These are phyloP conservation scores for Neosilurus hyrtlii DNA, from an alignment of 2,797 vertebrate genomes.

Conservation along the genomic window DNA sequence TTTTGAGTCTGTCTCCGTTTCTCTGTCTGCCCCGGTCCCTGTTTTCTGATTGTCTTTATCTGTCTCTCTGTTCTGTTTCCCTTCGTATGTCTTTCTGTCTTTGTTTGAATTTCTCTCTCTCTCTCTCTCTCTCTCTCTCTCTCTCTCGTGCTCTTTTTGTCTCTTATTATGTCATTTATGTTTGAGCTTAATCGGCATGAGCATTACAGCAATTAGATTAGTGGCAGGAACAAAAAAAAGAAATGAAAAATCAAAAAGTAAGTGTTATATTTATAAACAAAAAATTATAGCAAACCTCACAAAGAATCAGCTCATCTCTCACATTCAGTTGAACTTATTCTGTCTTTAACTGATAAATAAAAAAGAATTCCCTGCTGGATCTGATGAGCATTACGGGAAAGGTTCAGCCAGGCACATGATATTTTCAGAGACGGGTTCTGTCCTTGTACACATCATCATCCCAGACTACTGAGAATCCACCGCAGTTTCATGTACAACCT, in stretches of 20 bases:
- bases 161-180: neutral
- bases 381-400: neutral
- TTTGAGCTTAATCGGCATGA: too few species aligned
- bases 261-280: neutral
- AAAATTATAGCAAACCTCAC: neutral
- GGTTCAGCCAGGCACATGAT: neutral
- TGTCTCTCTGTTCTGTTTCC: neutral
- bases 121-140: rapidly evolving
- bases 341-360: neutral
- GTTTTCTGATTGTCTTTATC: too few species aligned
- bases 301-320: neutral
- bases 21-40: neutral
- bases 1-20: neutral
- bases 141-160: neutral
- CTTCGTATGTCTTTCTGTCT: neutral
- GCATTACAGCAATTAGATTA: too few species aligned
- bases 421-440: neutral
- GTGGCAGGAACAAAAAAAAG: too few species aligned
- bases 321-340: neutral
- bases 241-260: neutral
- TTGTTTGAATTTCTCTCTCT: neutral
- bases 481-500: neutral
- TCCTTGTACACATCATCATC: neutral
- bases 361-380: neutral
- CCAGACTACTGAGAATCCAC: neutral